Evolutionary conservation across 2,888 invertebrate species (phyloP).

Genomic region (Luffia ferchaultella): DNA sequence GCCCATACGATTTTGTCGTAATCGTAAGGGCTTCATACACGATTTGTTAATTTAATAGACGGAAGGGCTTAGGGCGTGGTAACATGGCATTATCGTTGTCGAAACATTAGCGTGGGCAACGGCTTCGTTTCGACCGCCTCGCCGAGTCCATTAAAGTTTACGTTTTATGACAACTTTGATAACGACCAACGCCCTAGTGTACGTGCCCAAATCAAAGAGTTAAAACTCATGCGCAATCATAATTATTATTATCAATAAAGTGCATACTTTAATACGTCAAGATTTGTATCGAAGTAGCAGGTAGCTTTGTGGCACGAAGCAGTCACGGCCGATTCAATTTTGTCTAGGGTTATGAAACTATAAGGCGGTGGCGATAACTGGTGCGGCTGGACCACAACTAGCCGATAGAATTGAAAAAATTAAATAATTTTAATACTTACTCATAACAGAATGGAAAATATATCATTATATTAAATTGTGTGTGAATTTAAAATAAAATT

Average conservation of each 20-base stretch:
- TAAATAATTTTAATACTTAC: no score
- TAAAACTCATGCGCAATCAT: slow-evolving; percentile 16
- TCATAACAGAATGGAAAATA: no score
- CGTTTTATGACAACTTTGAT: neutral
- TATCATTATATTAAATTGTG: no score
- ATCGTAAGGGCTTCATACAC: neutral
- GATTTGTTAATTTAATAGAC: neutral
- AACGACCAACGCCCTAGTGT: neutral
- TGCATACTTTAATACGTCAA: slow-evolving; percentile 17
- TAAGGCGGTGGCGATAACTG: no score
- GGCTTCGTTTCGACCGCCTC: neutral
- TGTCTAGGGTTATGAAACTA: neutral
- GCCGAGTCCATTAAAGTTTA: no score
- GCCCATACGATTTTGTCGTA: no score
- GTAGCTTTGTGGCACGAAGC: slow-evolving; percentile 16
- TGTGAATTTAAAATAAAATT: no score
- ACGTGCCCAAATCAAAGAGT: neutral
- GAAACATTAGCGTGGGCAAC: neutral
- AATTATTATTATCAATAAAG: slow-evolving; percentile 22
- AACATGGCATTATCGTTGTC: neutral
- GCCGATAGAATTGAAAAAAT: no score
- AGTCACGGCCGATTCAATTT: slow-evolving; percentile 5
- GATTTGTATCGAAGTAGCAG: slow-evolving; percentile 18
- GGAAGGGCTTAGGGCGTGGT: neutral
- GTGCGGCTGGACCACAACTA: no score